Conservation (phyloP, 2,113 vertebrate genomes). For the Clarias magur region DNA sequence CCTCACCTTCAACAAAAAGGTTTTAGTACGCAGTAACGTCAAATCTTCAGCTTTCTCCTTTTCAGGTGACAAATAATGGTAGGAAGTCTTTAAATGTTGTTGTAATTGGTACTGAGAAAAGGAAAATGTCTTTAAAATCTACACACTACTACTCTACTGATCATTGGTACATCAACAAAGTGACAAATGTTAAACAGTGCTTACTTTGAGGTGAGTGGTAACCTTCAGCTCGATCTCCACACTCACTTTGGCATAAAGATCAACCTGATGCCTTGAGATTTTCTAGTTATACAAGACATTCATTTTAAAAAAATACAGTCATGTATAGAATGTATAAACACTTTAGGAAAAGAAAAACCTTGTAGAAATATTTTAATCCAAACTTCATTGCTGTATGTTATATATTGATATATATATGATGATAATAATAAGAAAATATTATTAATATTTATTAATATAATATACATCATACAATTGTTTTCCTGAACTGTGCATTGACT, state of each 20-base stretch:
- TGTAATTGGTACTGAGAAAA: constrained; percentile 49
- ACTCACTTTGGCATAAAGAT: constrained; percentile 57
- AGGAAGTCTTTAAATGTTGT: constrained; percentile 48
- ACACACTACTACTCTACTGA: neutral
- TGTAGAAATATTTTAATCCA: no score
- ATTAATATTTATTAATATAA: no score
- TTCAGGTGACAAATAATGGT: neutral
- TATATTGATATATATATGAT: no score
- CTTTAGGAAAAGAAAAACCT: no score
- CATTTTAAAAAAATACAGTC: neutral
- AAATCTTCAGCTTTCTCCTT: constrained; percentile 15
- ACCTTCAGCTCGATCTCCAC: constrained; percentile 55
- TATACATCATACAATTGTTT: no score
- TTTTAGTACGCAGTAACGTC: constrained; percentile 24
- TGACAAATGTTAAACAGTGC: neutral
- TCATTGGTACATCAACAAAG: neutral
- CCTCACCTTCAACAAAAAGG: constrained; percentile 47
- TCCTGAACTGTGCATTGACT: neutral
- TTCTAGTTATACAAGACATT: constrained; percentile 48
- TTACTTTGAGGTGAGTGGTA: constrained; percentile 63
- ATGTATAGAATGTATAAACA: no score
- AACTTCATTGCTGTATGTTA: no score
- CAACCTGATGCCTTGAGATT: constrained; percentile 49
- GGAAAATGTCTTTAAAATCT: neutral
- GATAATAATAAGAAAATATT: no score